Conservation (phyloP, 1,140 invertebrate species). For the Tetramorium parvispinum region DNA sequence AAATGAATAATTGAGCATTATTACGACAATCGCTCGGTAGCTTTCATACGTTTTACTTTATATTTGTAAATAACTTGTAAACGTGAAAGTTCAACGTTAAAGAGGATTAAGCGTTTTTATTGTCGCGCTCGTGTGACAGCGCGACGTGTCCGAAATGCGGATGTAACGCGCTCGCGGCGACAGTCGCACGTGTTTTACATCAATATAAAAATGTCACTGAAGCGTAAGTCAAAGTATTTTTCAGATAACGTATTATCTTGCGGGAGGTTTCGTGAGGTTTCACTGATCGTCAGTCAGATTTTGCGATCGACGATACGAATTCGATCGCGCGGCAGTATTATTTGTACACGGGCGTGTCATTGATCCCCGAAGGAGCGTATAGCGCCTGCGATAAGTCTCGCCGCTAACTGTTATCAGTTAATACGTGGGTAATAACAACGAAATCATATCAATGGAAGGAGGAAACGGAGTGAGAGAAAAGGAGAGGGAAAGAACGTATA, state of each 20-base stretch:
- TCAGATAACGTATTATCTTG: slow-evolving; percentile 3
- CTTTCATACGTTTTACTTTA: background rate
- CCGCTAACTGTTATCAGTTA: slow-evolving; percentile 20
- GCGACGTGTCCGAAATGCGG: background rate
- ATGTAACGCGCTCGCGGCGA: background rate
- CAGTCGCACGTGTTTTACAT: background rate
- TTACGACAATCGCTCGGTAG: background rate
- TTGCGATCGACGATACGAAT: background rate
- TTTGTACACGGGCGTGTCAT: slow-evolving; percentile 9
- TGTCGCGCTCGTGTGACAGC: background rate
- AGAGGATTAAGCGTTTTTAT: slow-evolving; percentile 1
- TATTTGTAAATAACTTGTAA: background rate
- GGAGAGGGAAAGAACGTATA: background rate
- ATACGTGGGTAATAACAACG: background rate
- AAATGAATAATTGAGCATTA: background rate
- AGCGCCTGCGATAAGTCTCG: background rate
- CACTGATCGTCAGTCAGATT: slow-evolving; percentile 3
- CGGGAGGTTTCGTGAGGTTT: background rate
- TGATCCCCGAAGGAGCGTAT: background rate
- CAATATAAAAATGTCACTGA: slow-evolving; percentile 25
- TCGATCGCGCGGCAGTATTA: background rate
- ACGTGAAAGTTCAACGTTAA: background rate
- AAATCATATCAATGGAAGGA: slow-evolving; percentile 23
- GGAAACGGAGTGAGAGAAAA: background rate
- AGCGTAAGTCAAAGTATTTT: background rate